These are phyloP conservation scores for Scelioninae gen. 1 DNA, from an alignment of 2,888 invertebrate genomes.

Conservation along the genomic window DNA sequence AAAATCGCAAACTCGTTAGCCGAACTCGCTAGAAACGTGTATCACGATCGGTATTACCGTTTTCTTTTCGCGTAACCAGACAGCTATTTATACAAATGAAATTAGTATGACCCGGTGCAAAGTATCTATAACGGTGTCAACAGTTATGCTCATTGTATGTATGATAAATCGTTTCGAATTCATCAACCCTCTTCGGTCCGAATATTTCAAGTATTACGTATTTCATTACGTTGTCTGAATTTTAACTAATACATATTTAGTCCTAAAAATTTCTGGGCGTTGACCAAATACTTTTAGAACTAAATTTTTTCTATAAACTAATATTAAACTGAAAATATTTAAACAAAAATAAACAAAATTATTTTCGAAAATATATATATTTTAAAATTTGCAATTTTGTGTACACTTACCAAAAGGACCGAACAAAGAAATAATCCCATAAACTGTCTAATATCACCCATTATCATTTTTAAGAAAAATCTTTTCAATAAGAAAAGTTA, in stretches of 20 bases:
- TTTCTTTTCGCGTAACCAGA: slow-evolving; percentile 41
- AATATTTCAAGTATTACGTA: slow-evolving; percentile 28
- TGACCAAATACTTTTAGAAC: neutral
- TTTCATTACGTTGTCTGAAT: slow-evolving; percentile 23
- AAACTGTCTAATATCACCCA: slow-evolving; percentile 36
- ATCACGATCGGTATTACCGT: slow-evolving; percentile 72
- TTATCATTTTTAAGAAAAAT: slow-evolving; percentile 23
- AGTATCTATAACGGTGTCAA: slow-evolving; percentile 47
- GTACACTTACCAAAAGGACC: slow-evolving; percentile 48
- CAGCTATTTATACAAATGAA: slow-evolving; percentile 18
- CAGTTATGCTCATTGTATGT: slow-evolving; percentile 50
- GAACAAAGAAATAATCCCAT: slow-evolving; percentile 44
- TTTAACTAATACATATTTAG: neutral
- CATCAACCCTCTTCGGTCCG: slow-evolving; percentile 36
- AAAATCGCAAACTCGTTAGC: slow-evolving; percentile 56
- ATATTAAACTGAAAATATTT: too few species aligned
- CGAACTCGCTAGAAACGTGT: slow-evolving; percentile 55
- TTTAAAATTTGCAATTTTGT: neutral
- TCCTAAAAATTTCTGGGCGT: neutral
- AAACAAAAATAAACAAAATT: too few species aligned
- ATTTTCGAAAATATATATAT: too few species aligned
- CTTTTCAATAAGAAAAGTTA: neutral
- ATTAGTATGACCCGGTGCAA: slow-evolving; percentile 52
- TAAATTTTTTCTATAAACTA: too few species aligned
- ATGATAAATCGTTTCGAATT: slow-evolving; percentile 42